A percentile compares a stretch with the other conserved stretches of the same genome.
These are phyloP conservation scores for Zaprionus davidi DNA, from an alignment of 1,140 invertebrate species.

Conservation along the genomic window DNA sequence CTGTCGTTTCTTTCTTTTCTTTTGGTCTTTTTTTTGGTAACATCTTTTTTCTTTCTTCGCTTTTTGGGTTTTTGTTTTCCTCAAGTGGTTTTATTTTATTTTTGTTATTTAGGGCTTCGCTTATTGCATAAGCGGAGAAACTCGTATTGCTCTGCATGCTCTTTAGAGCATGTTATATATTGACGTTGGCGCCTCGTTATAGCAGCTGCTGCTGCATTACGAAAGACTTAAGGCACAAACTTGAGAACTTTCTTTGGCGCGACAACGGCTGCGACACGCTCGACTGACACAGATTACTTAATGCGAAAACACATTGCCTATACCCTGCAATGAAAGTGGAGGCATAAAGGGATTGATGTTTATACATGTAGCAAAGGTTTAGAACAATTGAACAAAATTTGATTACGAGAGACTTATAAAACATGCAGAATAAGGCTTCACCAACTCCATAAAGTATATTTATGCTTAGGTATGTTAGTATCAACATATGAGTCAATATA, in stretches of 20 bases:
- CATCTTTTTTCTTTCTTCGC: conserved; percentile 62
- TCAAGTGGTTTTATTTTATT: conserved; percentile 78
- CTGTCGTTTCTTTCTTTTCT: conserved; percentile 36
- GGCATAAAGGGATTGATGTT: not conserved
- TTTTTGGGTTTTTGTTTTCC: conserved; percentile 58
- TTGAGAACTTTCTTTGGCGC: conserved; percentile 73
- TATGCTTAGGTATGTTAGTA: no score
- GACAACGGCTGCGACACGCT: conserved; percentile 1
- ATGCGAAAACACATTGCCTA: conserved; percentile 38
- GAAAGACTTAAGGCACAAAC: conserved; percentile 67
- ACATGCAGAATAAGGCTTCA: not conserved
- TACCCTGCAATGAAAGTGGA: not conserved
- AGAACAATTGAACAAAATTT: not conserved
- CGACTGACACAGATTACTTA: conserved; percentile 63
- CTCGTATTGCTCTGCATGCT: conserved; percentile 71
- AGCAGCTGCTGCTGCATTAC: conserved; percentile 27
- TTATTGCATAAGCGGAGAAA: conserved; percentile 81
- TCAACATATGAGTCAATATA: no score
- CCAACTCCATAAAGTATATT: no score
- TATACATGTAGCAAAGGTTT: not conserved
- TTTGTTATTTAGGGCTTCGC: conserved; percentile 76
- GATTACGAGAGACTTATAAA: no score
- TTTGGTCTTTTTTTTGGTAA: conserved; percentile 55
- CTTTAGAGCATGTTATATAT: conserved; percentile 76
- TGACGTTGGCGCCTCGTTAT: conserved; percentile 28